Base-by-base conservation (phyloP, 2,113 vertebrate species). In the Crotalus viridis region DNA sequence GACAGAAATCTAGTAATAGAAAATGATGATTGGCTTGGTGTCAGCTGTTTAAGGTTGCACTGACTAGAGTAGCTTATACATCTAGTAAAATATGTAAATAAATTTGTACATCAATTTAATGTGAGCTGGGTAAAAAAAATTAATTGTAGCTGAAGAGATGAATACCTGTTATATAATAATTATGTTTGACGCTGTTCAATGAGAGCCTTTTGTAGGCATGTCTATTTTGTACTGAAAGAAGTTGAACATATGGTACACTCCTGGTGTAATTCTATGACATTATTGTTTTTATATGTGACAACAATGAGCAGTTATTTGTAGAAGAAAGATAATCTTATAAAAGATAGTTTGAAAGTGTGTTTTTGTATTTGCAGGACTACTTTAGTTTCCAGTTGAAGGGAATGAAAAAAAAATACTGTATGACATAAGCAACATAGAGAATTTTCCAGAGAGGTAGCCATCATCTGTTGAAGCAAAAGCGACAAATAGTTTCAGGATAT, bases 141-240 rank as follows among this genome's bases (percentile, higher is more conserved):
- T 56, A 48, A 88, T 93, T 94, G 43, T 61, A 2, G 0, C 69
- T 95, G 43, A 0, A 21, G 2, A 86, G 46, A 10, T 19, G 90
- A n/a, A 81, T 1, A 5, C 88, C 93, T 94, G 59, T 85, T 93
- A 89, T 91, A 69, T 92, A 92, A 90, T 87, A 93, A 43, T 61
- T 61, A 61, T 85, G 74, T 87, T 81, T 93, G 56, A 96, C 93
- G 91, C 48, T 94, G 89, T 91, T 92, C 92, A 88, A 48, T 13
- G 8, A 33, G 88, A 74, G 61, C 13, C 93, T 95, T 87, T 93
- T 86, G 15, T 43, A 43, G 48, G 48, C 64, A 55, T 61, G 55
- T 90, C n/a, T 4, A 0, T 43, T 46, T 48, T 54, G 46, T 64
- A 43, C 52, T 51, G 43, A 90, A 92, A 28, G 89, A 59, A 85